phyloP scores from a whole-genome alignment of 1,140 invertebrate genomes.

The Alviniconcha marisindica region DNA sequence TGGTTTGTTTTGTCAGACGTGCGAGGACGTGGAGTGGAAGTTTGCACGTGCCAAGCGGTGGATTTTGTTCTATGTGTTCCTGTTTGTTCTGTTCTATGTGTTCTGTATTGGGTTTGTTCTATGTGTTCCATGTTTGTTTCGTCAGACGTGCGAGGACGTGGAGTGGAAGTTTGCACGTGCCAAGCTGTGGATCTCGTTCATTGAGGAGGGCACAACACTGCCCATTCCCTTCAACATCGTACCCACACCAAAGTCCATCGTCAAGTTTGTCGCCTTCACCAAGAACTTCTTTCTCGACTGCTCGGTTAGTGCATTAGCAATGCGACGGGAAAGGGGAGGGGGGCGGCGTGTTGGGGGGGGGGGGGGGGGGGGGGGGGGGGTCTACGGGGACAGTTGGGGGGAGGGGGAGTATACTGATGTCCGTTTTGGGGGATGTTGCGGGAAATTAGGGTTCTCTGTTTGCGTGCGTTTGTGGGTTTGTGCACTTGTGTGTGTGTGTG shows the following conservation, averaged over 20 bases:
- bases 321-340: not conserved
- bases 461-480: not conserved
- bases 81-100: no score
- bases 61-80: constrained; percentile 95
- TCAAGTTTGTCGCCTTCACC: constrained; percentile 41
- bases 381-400: not conserved
- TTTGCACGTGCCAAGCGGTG: constrained; percentile 92
- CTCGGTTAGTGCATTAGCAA: constrained; percentile 6
- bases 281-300: constrained; percentile 24
- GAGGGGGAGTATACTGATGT: no score
- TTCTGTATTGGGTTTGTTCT: no score
- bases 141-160: constrained; percentile 87
- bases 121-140: no score
- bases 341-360: no score
- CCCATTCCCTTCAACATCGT: constrained; percentile 93
- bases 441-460: not conserved
- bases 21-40: constrained; percentile 93
- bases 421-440: not conserved
- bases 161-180: constrained; percentile 96
- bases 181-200: constrained; percentile 94
- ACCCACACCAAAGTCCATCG: constrained; percentile 89
- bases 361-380: no score
- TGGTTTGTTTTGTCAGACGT: no score
- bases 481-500: not conserved
- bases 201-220: constrained; percentile 90